Evolutionary conservation across 2,797 vertebrate genomes (phyloP).

Genomic region (Tangara arthus): DNA sequence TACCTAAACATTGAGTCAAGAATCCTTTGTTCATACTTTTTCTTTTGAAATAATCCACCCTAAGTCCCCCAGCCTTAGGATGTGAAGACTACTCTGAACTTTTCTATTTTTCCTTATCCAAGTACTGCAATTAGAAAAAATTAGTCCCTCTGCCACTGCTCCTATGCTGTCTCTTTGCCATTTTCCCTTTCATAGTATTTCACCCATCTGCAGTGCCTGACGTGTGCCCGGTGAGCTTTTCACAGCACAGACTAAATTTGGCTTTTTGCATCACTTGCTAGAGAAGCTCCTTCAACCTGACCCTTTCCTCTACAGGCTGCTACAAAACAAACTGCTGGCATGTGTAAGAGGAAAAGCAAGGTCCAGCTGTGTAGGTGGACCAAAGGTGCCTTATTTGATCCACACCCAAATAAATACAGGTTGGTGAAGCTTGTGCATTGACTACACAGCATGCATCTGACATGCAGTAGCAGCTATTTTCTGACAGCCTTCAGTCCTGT

Average conservation of each 20-base stretch:
- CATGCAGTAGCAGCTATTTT: background rate
- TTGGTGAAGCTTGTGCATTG: background rate
- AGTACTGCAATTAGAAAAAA: background rate
- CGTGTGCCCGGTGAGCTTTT: background rate
- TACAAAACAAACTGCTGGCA: background rate
- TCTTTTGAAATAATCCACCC: background rate
- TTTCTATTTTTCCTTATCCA: background rate
- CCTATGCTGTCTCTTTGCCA: background rate
- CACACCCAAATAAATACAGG: background rate
- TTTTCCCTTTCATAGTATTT: background rate
- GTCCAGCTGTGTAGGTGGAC: background rate
- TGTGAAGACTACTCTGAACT: background rate
- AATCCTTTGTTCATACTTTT: background rate
- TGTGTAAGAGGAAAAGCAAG: background rate
- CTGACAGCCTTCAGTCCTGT: background rate
- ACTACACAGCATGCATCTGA: background rate
- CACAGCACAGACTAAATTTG: background rate
- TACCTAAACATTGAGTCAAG: background rate
- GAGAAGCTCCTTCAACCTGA: background rate
- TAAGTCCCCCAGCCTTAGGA: background rate
- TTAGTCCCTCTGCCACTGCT: background rate
- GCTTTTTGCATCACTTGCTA: background rate
- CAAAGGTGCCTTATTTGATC: background rate
- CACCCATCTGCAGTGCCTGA: background rate
- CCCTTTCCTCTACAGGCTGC: background rate